Evolutionary conservation across 2,888 invertebrate genomes (phyloP).

Genomic region (Xanthia togata): DNA sequence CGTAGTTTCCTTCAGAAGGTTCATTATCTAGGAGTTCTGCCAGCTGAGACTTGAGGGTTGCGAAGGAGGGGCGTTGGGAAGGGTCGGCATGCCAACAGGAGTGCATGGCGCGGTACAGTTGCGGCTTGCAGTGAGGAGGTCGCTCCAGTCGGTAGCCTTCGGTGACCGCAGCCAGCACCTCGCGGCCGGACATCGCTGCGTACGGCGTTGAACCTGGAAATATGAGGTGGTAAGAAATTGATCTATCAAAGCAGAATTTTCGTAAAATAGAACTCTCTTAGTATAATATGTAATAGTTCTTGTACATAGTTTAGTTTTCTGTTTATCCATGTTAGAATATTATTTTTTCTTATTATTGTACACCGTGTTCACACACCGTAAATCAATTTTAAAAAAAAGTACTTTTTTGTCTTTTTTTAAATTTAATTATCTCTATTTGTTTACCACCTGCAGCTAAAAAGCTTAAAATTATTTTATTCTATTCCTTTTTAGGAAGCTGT

Average conservation of each 20-base stretch:
- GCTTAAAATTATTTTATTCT: not conserved
- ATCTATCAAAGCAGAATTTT: not conserved
- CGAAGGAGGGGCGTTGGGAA: constrained; percentile 93
- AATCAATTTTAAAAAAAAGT: too few relatives aligned
- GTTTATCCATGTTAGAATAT: too few relatives aligned
- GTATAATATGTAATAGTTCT: too few relatives aligned
- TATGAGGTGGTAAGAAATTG: not conserved
- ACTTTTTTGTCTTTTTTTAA: too few relatives aligned
- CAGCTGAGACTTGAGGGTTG: constrained; percentile 90
- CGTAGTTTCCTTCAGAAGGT: constrained; percentile 92
- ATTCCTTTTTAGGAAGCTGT: not conserved
- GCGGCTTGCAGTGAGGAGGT: constrained; percentile 94
- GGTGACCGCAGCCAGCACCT: constrained; percentile 95
- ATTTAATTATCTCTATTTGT: not conserved
- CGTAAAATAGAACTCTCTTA: too few relatives aligned
- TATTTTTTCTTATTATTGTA: not conserved
- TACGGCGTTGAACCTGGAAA: constrained; percentile 95
- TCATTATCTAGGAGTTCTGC: constrained; percentile 91
- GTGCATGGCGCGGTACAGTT: constrained; percentile 88
- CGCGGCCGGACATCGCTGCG: constrained; percentile 95
- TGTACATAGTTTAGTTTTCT: too few relatives aligned
- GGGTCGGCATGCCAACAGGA: constrained; percentile 93
- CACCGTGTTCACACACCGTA: too few relatives aligned
- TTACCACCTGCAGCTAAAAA: not conserved
- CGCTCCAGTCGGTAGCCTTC: constrained; percentile 94